Percentiles rank a stretch among this genome's conserved stretches.
phyloP scores from a whole-genome alignment of 2,888 invertebrate genomes.

The Thymelicus lineola region DNA sequence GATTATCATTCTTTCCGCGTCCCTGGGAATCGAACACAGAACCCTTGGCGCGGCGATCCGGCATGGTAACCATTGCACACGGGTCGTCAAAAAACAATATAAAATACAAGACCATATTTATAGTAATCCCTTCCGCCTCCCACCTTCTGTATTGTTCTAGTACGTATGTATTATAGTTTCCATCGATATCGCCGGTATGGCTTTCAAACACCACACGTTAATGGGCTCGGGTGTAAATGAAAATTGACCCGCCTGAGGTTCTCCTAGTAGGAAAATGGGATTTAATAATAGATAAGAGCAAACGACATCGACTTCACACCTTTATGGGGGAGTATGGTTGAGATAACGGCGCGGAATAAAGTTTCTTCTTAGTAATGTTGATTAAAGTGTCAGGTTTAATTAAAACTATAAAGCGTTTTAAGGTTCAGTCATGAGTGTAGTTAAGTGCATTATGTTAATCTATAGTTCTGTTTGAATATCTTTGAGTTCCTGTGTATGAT shows the following conservation, averaged over 20 bases:
- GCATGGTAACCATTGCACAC: no score
- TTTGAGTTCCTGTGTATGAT: no score
- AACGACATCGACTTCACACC: slow-evolving; percentile 41
- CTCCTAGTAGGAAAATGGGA: slow-evolving; percentile 47
- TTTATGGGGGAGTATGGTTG: slow-evolving; percentile 19
- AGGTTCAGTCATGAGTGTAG: background rate
- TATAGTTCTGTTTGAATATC: no score
- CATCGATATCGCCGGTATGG: slow-evolving; percentile 5
- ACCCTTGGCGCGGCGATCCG: no score
- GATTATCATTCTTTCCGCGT: no score
- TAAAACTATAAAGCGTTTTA: background rate
- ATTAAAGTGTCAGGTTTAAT: slow-evolving; percentile 1
- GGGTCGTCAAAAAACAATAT: no score
- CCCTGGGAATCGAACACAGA: no score
- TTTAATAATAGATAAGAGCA: slow-evolving; percentile 67
- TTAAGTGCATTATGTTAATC: no score
- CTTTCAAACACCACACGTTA: slow-evolving; percentile 45
- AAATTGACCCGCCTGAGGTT: slow-evolving; percentile 56
- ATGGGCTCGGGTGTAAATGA: slow-evolving; percentile 63
- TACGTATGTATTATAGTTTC: background rate
- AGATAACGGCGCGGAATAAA: slow-evolving; percentile 1
- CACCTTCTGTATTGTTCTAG: background rate
- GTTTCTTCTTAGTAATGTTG: slow-evolving; percentile 2
- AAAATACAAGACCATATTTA: no score
- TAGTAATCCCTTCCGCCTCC: background rate